Evolutionary conservation across 1,140 invertebrate species (phyloP).

Genomic region (Laupala kohalensis): DNA sequence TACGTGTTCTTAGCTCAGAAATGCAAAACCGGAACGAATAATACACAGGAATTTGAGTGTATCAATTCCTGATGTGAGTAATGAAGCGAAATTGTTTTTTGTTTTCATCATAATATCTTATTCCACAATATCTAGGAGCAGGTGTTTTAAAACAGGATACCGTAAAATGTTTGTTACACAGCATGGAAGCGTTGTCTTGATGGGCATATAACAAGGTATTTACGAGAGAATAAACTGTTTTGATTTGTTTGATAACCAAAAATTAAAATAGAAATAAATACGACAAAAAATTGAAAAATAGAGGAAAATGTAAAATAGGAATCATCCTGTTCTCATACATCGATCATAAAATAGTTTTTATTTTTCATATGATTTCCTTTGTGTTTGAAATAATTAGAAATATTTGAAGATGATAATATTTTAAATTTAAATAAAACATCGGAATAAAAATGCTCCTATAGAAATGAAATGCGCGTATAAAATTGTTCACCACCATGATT

Average conservation of each 20-base stretch:
- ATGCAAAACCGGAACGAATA: no score
- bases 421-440: background rate
- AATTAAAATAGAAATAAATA: background rate
- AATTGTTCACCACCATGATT: background rate
- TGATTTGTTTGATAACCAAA: background rate
- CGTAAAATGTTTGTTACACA: background rate
- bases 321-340: background rate
- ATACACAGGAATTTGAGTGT: background rate
- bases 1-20: no score
- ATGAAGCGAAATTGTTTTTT: no score
- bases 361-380: no score
- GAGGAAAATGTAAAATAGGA: background rate
- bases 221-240: background rate
- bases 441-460: background rate
- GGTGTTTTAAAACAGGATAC: background rate
- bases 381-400: background rate
- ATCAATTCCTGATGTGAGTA: no score
- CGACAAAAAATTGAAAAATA: background rate
- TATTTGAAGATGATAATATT: background rate
- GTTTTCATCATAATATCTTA: background rate
- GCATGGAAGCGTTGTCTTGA: background rate
- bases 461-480: background rate
- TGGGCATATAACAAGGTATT: background rate
- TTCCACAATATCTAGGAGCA: background rate
- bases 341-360: background rate